Conservation (phyloP, 2,113 vertebrate genomes). For the Sula dactylatra region DNA sequence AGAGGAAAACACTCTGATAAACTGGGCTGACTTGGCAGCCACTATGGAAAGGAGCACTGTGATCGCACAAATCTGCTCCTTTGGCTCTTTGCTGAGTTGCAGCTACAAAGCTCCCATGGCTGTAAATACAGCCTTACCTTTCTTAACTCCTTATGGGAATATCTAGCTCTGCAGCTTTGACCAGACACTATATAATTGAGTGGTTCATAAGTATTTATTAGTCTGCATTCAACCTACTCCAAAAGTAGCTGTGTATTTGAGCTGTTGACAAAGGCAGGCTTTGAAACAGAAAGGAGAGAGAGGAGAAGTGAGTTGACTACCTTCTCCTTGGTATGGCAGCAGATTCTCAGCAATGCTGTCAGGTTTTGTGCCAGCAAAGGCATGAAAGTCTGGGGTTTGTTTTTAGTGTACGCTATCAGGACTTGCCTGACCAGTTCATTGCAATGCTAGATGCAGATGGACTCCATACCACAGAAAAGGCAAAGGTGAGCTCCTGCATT, state of each 20-base stretch:
- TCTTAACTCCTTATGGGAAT: not conserved
- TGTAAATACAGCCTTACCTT: not conserved
- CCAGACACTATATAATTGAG: not conserved
- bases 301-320: not conserved
- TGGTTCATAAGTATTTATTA: not conserved
- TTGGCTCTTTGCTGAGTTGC: not conserved
- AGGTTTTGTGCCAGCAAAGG: not conserved
- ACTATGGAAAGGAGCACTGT: not conserved
- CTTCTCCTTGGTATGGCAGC: fast-evolving
- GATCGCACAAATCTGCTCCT: constrained; percentile 34
- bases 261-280: not conserved
- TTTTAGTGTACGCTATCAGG: not conserved
- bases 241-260: not conserved
- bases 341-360: not conserved
- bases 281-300: not conserved
- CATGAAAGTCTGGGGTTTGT: not conserved
- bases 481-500: not conserved
- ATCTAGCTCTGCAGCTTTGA: not conserved
- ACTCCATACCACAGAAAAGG: not conserved
- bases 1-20: not conserved
- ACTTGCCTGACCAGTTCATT: not conserved
- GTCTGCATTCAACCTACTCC: not conserved
- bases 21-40: constrained; percentile 3
- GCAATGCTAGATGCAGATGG: not conserved
- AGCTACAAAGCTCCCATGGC: not conserved